Percentiles rank a stretch among this genome's conserved stretches.
Conservation (phyloP, 2,888 invertebrate genomes). For the Lepidonotus clava region DNA sequence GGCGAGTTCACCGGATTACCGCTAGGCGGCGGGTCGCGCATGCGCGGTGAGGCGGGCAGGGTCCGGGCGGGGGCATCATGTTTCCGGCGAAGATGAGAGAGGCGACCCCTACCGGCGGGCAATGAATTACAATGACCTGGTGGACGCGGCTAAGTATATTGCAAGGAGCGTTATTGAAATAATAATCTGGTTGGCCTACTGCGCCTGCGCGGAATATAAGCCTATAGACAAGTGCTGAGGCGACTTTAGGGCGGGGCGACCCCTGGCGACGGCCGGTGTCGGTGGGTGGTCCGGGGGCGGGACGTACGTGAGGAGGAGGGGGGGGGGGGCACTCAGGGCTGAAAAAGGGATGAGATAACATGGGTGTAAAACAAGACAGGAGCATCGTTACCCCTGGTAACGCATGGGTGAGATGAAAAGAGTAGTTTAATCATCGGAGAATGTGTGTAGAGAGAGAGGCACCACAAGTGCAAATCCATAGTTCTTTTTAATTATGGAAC, state of each 20-base stretch:
- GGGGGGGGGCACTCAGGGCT: no score
- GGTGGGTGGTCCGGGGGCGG: background rate
- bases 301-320: no score
- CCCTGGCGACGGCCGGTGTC: background rate
- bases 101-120: background rate
- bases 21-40: no score
- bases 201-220: background rate
- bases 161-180: slow-evolving; percentile 32
- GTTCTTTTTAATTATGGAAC: no score
- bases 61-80: background rate
- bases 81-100: slow-evolving; percentile 3
- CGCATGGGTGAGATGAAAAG: no score
- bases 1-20: background rate
- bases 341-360: no score
- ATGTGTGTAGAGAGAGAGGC: no score
- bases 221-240: background rate
- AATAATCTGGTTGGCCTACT: slow-evolving; percentile 24
- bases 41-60: background rate
- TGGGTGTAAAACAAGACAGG: no score
- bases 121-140: slow-evolving; percentile 30
- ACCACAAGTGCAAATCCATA: no score
- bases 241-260: background rate
- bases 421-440: no score
- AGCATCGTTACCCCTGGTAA: no score
- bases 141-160: background rate